phyloP scores from a whole-genome alignment of 2,888 invertebrate species.

The Colostygia pectinataria region DNA sequence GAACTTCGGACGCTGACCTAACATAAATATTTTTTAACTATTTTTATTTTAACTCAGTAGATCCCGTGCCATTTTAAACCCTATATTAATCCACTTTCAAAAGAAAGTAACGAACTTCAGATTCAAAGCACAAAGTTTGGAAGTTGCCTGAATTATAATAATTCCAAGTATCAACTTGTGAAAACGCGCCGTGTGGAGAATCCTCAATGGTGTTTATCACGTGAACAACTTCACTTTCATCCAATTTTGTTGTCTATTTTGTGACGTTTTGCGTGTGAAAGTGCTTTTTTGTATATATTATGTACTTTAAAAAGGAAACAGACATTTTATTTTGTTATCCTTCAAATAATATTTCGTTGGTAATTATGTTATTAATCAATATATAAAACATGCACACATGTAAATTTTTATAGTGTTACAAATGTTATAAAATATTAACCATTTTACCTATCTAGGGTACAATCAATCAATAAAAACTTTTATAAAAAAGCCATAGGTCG shows the following conservation, averaged over 20 bases:
- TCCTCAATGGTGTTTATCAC: conserved; percentile 47
- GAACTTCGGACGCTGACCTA: too few relatives aligned
- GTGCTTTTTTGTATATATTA: conserved; percentile 28
- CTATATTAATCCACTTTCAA: conserved; percentile 43
- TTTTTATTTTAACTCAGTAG: too few relatives aligned
- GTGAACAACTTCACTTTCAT: conserved; percentile 43
- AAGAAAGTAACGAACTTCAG: conserved; percentile 55
- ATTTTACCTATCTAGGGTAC: not conserved
- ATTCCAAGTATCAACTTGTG: conserved; percentile 56
- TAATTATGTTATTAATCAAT: too few relatives aligned
- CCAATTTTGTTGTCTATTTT: conserved; percentile 37
- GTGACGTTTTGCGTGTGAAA: conserved; percentile 39
- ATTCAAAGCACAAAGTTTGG: conserved; percentile 53
- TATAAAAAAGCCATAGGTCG: conserved; percentile 22
- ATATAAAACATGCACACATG: too few relatives aligned
- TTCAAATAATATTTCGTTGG: too few relatives aligned
- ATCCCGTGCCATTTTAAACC: too few relatives aligned
- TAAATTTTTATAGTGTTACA: too few relatives aligned
- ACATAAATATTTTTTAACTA: too few relatives aligned
- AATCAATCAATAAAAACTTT: conserved; percentile 12
- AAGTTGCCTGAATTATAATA: conserved; percentile 65
- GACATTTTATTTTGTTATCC: not conserved
- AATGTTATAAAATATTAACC: too few relatives aligned
- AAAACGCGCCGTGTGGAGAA: conserved; percentile 63
- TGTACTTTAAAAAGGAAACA: not conserved